phyloP scores from a whole-genome alignment of 2,888 invertebrate genomes.

The Pollenia labialis region DNA sequence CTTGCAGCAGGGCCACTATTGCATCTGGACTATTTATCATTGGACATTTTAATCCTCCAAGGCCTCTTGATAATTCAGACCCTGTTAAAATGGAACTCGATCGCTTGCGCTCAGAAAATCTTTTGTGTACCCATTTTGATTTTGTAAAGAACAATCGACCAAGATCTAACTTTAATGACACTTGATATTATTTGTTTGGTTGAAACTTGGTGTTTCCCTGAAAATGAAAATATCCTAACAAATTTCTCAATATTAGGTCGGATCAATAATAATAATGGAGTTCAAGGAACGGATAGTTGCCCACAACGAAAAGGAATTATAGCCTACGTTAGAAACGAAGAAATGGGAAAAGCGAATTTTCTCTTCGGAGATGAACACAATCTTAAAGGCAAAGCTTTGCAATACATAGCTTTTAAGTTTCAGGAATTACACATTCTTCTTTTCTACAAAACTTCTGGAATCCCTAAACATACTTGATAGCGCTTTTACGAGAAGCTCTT shows the following conservation, averaged over 20 bases:
- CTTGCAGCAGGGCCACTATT: constrained; percentile 57
- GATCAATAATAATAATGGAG: constrained; percentile 17
- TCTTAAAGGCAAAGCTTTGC: background rate
- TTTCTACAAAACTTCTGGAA: background rate
- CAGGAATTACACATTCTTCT: background rate
- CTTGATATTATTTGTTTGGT: constrained; percentile 42
- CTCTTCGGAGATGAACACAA: background rate
- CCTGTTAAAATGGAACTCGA: constrained; percentile 16
- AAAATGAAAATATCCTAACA: background rate
- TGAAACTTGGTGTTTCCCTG: constrained; percentile 45
- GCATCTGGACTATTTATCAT: background rate
- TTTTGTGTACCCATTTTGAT: background rate
- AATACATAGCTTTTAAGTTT: background rate
- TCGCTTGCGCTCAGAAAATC: background rate
- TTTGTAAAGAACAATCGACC: background rate
- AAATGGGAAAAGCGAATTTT: background rate
- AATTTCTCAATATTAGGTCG: background rate
- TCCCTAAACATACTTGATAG: background rate
- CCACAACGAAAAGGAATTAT: constrained; percentile 38
- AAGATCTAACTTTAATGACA: constrained; percentile 6
- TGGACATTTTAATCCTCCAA: no score
- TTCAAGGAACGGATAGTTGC: background rate
- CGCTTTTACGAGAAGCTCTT: background rate
- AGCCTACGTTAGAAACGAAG: background rate
- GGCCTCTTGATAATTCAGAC: no score